These are phyloP conservation scores for Miltochrista miniata DNA, from an alignment of 2,888 invertebrate genomes.

Conservation along the genomic window DNA sequence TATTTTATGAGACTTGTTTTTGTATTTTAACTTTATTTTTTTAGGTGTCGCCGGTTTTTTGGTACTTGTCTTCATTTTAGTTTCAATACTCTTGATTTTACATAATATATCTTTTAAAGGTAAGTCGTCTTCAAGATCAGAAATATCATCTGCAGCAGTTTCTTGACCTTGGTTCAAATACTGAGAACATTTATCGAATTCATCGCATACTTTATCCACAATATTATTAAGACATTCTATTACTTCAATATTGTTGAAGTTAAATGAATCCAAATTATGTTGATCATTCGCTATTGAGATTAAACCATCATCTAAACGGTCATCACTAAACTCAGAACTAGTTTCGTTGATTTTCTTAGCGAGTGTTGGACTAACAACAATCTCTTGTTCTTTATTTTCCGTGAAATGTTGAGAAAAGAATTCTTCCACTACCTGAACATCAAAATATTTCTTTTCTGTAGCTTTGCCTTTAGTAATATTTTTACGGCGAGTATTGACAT, in stretches of 20 bases:
- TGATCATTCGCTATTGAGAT: slow-evolving; percentile 30
- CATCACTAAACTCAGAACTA: slow-evolving; percentile 53
- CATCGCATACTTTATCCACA: slow-evolving; percentile 60
- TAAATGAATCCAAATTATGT: slow-evolving; percentile 27
- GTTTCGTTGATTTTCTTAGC: slow-evolving; percentile 62
- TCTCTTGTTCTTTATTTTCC: slow-evolving; percentile 42
- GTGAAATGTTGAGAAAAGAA: slow-evolving; percentile 59
- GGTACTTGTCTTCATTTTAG: not conserved
- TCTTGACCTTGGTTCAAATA: slow-evolving; percentile 37
- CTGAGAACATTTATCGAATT: slow-evolving; percentile 53
- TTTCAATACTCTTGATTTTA: slow-evolving; percentile 14
- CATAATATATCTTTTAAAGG: slow-evolving; percentile 23
- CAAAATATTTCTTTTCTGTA: slow-evolving; percentile 23
- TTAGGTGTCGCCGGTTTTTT: slow-evolving; percentile 6
- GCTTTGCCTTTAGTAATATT: slow-evolving; percentile 15
- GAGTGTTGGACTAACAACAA: slow-evolving; percentile 57
- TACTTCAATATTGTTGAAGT: slow-evolving; percentile 48
- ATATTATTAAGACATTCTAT: slow-evolving; percentile 60
- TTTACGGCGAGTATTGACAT: slow-evolving; percentile 41
- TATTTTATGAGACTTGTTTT: slow-evolving; percentile 17
- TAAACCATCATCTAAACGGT: slow-evolving; percentile 42
- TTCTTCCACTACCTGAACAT: slow-evolving; percentile 51
- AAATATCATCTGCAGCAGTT: slow-evolving; percentile 6
- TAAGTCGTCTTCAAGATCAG: slow-evolving; percentile 18
- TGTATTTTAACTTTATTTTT: slow-evolving; percentile 42